Evolutionary conservation across 2,113 vertebrate species (phyloP), one percentile per base, ranked within the genome.

Genomic region (Polypterus bichir): DNA sequence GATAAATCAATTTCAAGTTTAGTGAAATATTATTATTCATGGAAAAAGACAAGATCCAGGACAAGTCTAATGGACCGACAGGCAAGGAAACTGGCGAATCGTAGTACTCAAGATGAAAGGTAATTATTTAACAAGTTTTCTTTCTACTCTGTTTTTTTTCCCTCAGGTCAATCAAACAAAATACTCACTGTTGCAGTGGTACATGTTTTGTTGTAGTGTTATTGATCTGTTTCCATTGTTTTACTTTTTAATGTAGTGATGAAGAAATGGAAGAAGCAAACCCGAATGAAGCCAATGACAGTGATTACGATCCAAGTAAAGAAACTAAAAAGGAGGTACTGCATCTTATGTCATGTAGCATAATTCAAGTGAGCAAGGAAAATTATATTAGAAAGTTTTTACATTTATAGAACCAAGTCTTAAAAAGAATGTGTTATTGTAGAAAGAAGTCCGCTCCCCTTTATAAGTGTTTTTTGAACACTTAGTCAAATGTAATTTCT

Each of bases 31-130:
- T 99, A 99, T 79, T 99, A 99, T 76, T 97, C 94, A 1, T 98
- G 96, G 96, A 99, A 99, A 82, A 99, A 99, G 83, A 99, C 96
- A 0, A 91, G 94, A 8, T 96, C 94, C 71, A 86, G 96, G 70
- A 99, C 96, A 66, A 99, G 96, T 73, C 81, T 99, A 72, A 99
- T 99, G 94, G 96, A 99, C 77, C 88, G 96, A 2, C 96, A 99
- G 76, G 96, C 96, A 56, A 85, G 94, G 10, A 97, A 97, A 76
- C 73, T 98, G 71, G 93, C 94, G 54, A 94, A 70, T 73, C 86
- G 92, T 79, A 93, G 83, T 76, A 93, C 88, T 78, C 92, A 91
- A 68, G 92, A 94, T 59, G 93, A 97, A 84, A 93, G 91, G 91
- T 88, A 72, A 66, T 83, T 62, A 68, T 49, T 27, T 5, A 60